Percentiles rank a stretch among this genome's conserved stretches.
Evolutionary conservation across 2,888 invertebrate species (phyloP).

Genomic region (Drosophila paracracens): DNA sequence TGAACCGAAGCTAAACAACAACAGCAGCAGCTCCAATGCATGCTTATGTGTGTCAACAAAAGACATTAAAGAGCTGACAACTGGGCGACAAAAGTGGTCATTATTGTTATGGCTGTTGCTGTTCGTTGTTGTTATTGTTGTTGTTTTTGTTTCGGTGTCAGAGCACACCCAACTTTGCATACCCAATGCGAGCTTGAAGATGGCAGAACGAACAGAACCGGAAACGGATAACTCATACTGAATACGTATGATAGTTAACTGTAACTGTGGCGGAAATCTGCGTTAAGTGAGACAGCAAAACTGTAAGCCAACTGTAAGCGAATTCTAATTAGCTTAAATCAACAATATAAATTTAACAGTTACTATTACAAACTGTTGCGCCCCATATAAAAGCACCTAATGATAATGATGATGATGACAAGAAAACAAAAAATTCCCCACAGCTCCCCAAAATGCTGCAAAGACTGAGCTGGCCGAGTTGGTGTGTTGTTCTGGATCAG

Average conservation of each 20-base stretch:
- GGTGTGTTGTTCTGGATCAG: neutral
- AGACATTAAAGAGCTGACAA: constrained; percentile 34
- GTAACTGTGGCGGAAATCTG: constrained; percentile 50
- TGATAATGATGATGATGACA: constrained; percentile 28
- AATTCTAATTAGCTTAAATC: constrained; percentile 58
- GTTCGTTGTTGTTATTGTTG: constrained; percentile 15
- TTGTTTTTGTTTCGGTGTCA: constrained; percentile 33
- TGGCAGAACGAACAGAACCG: constrained; percentile 21
- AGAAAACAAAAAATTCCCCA: neutral
- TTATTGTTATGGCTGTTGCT: constrained; percentile 37
- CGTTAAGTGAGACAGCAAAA: constrained; percentile 22
- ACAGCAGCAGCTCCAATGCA: neutral
- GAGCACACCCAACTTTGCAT: constrained; percentile 47
- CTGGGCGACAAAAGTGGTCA: constrained; percentile 41
- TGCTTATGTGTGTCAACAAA: constrained; percentile 33
- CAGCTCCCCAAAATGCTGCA: neutral
- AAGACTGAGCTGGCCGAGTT: neutral
- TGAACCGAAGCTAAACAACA: constrained; percentile 32
- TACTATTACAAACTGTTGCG: constrained; percentile 17
- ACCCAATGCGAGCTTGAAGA: constrained; percentile 10
- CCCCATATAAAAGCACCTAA: constrained; percentile 11
- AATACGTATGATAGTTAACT: constrained; percentile 27
- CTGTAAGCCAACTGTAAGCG: constrained; percentile 10
- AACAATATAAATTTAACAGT: constrained; percentile 65
- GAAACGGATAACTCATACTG: constrained; percentile 51